Base-by-base conservation (phyloP, 2,113 vertebrate species). In the Agelaius phoeniceus region DNA sequence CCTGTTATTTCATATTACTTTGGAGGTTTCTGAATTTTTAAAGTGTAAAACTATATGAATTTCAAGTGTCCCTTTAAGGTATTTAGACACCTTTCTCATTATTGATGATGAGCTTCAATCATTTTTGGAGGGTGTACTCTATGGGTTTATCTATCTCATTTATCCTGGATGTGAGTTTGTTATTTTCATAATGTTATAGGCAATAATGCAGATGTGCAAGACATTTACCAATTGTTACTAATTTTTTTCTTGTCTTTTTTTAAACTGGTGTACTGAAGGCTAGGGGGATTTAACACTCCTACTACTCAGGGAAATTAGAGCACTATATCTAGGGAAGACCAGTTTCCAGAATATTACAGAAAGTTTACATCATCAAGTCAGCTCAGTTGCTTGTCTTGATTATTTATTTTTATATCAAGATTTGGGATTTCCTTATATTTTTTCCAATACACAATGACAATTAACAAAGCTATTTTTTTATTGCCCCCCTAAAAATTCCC, bases 141-240 rank as follows among this genome's bases (percentile, higher is more conserved):
- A 66, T 78, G 44, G 55, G 35, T 75, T 89, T 95, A 87, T 92
- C 83, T 93, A 51, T 91, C 84, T 97, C 96, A 96, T 97, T 98
- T 97, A 94, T 89, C 31, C 51, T 74, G 46, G 46, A 94, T 96
- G 83, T 77, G 72, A 94, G 80, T 91, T 97, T 87, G 54, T 69
- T 93, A 86, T 71, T 85, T 94, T 96, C 67, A 51, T 30, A 80
- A 62, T 93, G 96, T 96, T 91, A 94, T 83, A 88, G 86, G 75
- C 93, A 96, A 96, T 96, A 97, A 97, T 91, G 86, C 95, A 97
- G 87, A 96, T 97, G 96, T 96, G 65, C 54, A 94, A 97, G 28
- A 46, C 51, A 79, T 93, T 97, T 96, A 93, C 87, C 91, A 96
- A 51, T 97, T 81, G 51, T 92, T 92, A 55, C n/a, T 94, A 23